phyloP scores from a whole-genome alignment of 2,797 vertebrate species.

The Pelobates cultripes region DNA sequence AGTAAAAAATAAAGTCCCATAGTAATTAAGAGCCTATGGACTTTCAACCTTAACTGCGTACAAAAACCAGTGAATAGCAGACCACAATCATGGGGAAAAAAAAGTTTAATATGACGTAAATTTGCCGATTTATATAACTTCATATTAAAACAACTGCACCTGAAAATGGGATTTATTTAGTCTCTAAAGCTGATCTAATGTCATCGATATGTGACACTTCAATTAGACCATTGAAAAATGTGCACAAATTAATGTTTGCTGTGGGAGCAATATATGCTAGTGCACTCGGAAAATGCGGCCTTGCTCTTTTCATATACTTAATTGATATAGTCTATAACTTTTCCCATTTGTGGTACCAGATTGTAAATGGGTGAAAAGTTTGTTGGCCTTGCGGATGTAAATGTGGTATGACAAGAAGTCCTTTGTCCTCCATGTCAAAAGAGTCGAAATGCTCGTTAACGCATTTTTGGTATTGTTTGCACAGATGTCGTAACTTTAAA shows the following conservation, averaged over 20 bases:
- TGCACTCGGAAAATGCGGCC: background rate
- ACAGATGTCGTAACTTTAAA: slow-evolving; percentile 50
- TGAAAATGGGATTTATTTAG: slow-evolving; percentile 24
- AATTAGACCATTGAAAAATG: slow-evolving; percentile 11
- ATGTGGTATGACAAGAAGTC: background rate
- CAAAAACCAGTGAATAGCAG: background rate
- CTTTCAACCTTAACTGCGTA: background rate
- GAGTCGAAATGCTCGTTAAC: slow-evolving; percentile 40
- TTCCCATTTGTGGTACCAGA: slow-evolving; percentile 28
- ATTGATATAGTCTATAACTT: slow-evolving; percentile 36
- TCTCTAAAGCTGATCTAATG: slow-evolving; percentile 8
- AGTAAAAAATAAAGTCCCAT: background rate
- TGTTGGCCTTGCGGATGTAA: slow-evolving; percentile 8
- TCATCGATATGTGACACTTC: background rate
- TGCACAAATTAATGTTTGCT: slow-evolving; percentile 13
- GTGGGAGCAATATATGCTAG: slow-evolving; percentile 31
- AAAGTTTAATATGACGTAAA: background rate
- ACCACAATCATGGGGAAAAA: background rate
- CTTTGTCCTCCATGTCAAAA: slow-evolving; percentile 24
- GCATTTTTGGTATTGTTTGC: slow-evolving; percentile 36
- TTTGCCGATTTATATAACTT: background rate
- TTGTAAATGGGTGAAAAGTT: slow-evolving; percentile 45
- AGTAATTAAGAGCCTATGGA: background rate
- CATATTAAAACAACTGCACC: slow-evolving; percentile 22
- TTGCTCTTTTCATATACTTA: slow-evolving; percentile 38